These are phyloP conservation scores for Heteromyza rotundicornis DNA, from an alignment of 2,888 invertebrate genomes.

Conservation along the genomic window DNA sequence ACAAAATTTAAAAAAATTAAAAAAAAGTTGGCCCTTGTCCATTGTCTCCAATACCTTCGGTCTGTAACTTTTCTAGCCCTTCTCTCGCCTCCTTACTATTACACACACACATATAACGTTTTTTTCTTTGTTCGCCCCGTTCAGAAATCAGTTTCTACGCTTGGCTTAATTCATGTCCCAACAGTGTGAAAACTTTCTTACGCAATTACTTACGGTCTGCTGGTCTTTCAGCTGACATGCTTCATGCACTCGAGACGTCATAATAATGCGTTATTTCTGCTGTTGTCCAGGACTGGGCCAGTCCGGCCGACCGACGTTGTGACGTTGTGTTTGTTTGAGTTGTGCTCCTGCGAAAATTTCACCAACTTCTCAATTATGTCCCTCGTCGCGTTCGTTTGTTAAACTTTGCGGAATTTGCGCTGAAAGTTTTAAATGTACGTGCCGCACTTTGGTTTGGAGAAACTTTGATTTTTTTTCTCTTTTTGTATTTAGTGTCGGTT, in stretches of 20 bases:
- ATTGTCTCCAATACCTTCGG: no score
- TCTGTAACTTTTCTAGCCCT: no score
- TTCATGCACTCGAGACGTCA: conserved; percentile 28
- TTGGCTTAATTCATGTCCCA: conserved; percentile 33
- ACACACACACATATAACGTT: no score
- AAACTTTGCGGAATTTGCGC: background rate
- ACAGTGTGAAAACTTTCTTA: conserved; percentile 34
- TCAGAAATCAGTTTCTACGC: conserved; percentile 33
- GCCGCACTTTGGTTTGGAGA: background rate
- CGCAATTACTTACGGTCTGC: conserved; percentile 33
- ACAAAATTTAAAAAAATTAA: no score
- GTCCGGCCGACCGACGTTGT: background rate
- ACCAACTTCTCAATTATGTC: conserved; percentile 3
- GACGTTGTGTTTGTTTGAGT: background rate
- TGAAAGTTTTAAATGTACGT: conserved; percentile 1
- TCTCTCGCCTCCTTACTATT: no score
- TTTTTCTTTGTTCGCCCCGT: conserved; percentile 8
- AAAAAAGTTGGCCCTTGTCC: no score
- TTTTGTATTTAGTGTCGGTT: background rate
- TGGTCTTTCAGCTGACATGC: conserved; percentile 27
- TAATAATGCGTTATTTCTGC: conserved; percentile 28
- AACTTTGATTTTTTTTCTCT: background rate
- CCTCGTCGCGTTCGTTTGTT: conserved; percentile 12
- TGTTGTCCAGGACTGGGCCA: background rate
- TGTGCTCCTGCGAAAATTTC: background rate